Conservation (phyloP, 2,113 vertebrate species). For the Ptilonorhynchus violaceus region DNA sequence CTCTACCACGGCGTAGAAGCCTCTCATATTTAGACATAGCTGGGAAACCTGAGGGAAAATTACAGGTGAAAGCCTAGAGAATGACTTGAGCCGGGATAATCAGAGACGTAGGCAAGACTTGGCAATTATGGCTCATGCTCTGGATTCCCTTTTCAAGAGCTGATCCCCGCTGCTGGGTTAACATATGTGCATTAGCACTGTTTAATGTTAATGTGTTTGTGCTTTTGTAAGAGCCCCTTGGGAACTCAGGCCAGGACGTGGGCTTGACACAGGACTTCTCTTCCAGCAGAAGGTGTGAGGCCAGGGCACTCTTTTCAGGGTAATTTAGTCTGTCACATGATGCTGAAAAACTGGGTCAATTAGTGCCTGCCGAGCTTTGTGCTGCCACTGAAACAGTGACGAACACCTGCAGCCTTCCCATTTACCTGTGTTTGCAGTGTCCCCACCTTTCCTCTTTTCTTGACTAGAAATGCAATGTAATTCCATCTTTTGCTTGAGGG, state of each 20-base stretch:
- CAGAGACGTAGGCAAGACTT: neutral
- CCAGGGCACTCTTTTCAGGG: neutral
- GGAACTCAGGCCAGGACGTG: neutral
- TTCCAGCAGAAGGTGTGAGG: slow-evolving; percentile 1
- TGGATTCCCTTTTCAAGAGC: neutral
- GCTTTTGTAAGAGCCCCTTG: neutral
- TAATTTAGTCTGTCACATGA: neutral
- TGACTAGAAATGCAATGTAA: neutral
- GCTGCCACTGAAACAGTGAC: neutral
- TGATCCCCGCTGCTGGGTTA: neutral
- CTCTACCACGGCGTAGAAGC: neutral
- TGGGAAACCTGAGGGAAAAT: neutral
- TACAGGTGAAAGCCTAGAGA: neutral
- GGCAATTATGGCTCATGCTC: neutral
- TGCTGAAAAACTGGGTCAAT: slow-evolving; percentile 34
- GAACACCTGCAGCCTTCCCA: neutral
- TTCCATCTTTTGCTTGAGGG: neutral
- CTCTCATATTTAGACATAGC: neutral
- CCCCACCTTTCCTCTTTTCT: neutral
- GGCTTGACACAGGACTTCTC: neutral
- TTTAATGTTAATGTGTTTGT: neutral
- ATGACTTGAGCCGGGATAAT: neutral
- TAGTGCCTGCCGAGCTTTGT: neutral
- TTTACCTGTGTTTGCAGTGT: neutral
- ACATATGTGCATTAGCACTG: neutral